Conservation (phyloP, 2,888 invertebrate species). For the Formica aserva region DNA sequence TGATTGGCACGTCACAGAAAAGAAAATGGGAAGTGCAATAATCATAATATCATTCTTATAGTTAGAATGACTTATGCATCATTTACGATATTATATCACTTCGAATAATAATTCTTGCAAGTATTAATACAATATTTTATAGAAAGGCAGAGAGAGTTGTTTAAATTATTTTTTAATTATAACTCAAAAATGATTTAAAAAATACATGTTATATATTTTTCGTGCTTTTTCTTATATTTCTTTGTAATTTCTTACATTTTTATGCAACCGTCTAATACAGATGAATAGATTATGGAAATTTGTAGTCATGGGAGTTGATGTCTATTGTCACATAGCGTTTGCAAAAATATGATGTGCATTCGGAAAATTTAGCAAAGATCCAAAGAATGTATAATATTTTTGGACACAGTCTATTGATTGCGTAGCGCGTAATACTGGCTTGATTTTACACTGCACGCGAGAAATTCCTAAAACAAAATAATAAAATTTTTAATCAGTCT, state of each 20-base stretch:
- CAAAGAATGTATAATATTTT: conserved; percentile 4
- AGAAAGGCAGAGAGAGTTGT: not conserved
- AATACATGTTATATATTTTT: conserved; percentile 1
- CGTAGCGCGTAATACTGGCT: not conserved
- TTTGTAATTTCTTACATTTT: not conserved
- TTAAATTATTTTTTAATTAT: not conserved
- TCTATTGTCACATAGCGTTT: not conserved
- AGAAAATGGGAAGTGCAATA: not conserved
- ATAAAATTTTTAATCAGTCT: not conserved
- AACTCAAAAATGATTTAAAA: not conserved
- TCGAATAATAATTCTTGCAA: not conserved
- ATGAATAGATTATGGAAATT: conserved; percentile 14
- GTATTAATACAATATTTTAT: not conserved
- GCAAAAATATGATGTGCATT: conserved; percentile 29
- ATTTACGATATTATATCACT: not conserved
- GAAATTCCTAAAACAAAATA: not conserved
- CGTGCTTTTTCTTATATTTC: not conserved
- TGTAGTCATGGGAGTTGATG: not conserved
- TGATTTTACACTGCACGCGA: not conserved
- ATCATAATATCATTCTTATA: conserved; percentile 1
- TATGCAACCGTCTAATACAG: not conserved
- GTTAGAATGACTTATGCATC: not conserved
- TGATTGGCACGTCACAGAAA: not conserved
- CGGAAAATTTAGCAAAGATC: conserved; percentile 8
- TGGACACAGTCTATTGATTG: not conserved